phyloP scores from a whole-genome alignment of 1,140 invertebrate species.

The Globodera rostochiensis region DNA sequence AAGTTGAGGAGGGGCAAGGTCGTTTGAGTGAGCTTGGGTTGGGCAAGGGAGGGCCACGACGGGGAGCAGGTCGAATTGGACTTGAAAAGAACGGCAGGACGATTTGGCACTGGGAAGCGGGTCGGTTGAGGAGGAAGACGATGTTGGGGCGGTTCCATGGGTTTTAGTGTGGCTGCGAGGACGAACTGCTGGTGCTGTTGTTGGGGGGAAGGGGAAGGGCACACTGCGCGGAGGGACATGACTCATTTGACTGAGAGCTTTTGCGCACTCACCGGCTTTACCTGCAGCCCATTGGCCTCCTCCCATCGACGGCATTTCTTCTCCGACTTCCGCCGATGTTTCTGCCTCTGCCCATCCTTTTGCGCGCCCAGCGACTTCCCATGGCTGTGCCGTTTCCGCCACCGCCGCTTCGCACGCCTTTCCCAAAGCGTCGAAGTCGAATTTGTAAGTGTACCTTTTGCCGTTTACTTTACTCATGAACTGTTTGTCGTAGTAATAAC shows the following conservation, averaged over 20 bases:
- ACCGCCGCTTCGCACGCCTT: constrained; percentile 3
- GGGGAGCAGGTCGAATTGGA: not conserved
- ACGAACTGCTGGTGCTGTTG: not conserved
- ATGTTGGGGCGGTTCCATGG: not conserved
- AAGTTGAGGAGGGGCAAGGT: not conserved
- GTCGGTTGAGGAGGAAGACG: not conserved
- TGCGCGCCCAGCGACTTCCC: not conserved
- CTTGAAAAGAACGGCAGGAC: not conserved
- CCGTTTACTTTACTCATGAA: constrained; percentile 98
- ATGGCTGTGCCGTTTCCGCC: not conserved
- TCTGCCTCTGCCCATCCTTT: not conserved
- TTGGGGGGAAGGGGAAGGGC: not conserved
- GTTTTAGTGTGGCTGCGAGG: not conserved
- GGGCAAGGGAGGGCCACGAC: not conserved
- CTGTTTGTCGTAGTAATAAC: constrained; percentile 94
- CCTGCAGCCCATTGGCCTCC: not conserved
- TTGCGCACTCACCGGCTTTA: not conserved
- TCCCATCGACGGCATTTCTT: not conserved
- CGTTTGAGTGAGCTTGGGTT: not conserved
- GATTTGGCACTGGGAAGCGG: not conserved
- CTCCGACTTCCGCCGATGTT: not conserved
- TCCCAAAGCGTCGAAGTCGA: constrained; percentile 61
- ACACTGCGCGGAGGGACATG: not conserved
- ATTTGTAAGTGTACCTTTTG: constrained; percentile 72
- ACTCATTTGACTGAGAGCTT: not conserved